Conservation (phyloP, 2,888 invertebrate genomes). For the Apomyelois bistriatella region DNA sequence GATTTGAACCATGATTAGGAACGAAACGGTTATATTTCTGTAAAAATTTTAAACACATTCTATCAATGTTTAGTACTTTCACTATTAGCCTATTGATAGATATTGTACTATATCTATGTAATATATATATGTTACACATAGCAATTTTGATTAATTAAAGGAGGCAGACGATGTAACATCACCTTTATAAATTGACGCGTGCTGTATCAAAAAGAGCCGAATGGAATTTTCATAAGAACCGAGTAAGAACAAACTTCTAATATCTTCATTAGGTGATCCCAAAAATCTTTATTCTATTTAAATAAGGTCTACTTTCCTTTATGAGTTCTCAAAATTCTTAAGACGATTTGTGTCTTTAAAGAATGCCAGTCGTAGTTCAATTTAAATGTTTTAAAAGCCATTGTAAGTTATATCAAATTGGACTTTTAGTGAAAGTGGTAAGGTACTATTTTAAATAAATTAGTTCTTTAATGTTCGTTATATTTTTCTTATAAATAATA, state of each 20-base stretch:
- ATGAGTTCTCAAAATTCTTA: constrained; percentile 32
- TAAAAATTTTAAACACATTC: too few species aligned
- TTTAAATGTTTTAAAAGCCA: constrained; percentile 21
- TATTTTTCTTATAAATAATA: constrained; percentile 41
- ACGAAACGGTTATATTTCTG: too few species aligned
- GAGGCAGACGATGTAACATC: neutral
- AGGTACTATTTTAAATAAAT: constrained; percentile 16
- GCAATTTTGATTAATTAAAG: neutral
- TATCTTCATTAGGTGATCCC: constrained; percentile 46
- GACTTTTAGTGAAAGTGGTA: constrained; percentile 13
- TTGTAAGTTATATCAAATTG: constrained; percentile 2
- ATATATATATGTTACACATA: neutral
- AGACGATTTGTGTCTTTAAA: constrained; percentile 42
- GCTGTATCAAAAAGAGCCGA: constrained; percentile 46
- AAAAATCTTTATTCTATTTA: constrained; percentile 28
- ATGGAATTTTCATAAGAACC: constrained; percentile 46
- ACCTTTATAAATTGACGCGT: constrained; percentile 41
- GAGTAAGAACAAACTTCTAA: constrained; percentile 44
- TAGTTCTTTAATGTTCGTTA: constrained; percentile 17
- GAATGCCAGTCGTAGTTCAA: constrained; percentile 31
- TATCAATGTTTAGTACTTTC: neutral
- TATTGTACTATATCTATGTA: too few species aligned
- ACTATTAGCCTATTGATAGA: too few species aligned
- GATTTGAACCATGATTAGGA: too few species aligned
- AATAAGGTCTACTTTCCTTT: constrained; percentile 33